phyloP scores from a whole-genome alignment of 2,113 vertebrate genomes.

The Galemys pyrenaicus region DNA sequence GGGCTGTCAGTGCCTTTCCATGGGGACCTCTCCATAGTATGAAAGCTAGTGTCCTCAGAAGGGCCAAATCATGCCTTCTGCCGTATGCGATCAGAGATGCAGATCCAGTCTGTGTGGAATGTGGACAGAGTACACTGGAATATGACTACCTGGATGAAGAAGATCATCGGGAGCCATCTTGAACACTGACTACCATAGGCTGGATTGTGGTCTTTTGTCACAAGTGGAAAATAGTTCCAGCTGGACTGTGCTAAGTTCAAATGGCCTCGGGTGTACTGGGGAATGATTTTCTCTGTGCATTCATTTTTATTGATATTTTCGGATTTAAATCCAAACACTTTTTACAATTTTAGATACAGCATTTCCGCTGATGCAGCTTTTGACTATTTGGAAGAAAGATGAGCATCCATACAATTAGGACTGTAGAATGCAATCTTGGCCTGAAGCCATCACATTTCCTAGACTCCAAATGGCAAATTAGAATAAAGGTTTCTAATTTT shows the following conservation, averaged over 20 bases:
- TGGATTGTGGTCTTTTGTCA: background rate
- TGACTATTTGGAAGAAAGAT: slow-evolving; percentile 54
- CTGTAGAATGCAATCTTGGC: slow-evolving; percentile 45
- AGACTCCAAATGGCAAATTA: slow-evolving; percentile 59
- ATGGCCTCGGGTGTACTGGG: background rate
- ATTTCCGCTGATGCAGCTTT: slow-evolving; percentile 44
- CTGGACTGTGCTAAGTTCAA: background rate
- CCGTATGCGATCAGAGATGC: background rate
- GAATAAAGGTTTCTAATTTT: slow-evolving; percentile 66
- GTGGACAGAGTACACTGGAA: background rate
- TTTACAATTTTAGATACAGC: slow-evolving; percentile 35
- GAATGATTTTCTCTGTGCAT: slow-evolving; percentile 27
- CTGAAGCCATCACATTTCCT: slow-evolving; percentile 49
- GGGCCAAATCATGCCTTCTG: background rate
- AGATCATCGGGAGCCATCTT: too few species aligned
- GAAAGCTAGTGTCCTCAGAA: background rate
- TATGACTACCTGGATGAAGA: background rate
- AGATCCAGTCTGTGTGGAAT: background rate
- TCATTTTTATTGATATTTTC: slow-evolving; percentile 45
- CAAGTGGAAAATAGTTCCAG: background rate
- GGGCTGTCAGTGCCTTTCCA: accelerated
- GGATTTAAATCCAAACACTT: slow-evolving; percentile 44
- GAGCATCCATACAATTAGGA: slow-evolving; percentile 40
- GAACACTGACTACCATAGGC: background rate
- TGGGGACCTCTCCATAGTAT: background rate